Evolutionary conservation across 2,113 vertebrate species (phyloP), one percentile per base, ranked within the genome.

Genomic region (Malurus melanocephalus): DNA sequence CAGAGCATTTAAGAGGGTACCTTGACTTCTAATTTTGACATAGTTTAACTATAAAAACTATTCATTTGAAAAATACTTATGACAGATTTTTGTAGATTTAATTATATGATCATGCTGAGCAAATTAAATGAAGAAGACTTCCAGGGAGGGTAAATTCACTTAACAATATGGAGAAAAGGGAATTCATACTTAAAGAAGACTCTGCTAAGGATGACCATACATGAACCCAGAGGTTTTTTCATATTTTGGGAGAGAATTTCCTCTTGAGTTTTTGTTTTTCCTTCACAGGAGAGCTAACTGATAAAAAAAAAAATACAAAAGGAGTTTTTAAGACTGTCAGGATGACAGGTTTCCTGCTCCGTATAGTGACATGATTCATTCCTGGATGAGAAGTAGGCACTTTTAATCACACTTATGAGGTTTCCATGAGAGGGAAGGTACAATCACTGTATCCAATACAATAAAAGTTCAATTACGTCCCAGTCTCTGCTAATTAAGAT

Each of bases 81-180:
- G 73, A 88, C 27, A 91, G 52, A 72, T 80, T 79, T 83, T 93
- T 71, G 20, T 51, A 79, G 61, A 93, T 91, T 87, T 52, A 90
- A 93, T 92, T 93, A 85, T 89, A 66, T 53, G 91, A 74, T 40
- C 5, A 19, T 1, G 2, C 67, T 61, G 73, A 90, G 48, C 21
- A 95, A 95, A 93, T 91, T 77, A 87, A 93, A 88, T 87, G 53
- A 92, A 78, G 40, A 87, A 17, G 81, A 73, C 21, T 79, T 96
- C 84, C 59, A 93, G 69, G 67, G 87, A 92, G 46, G 71, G 33
- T 68, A 92, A 94, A 85, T 93, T 93, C 78, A 94, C 21, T 93
- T 90, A 94, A 90, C 38, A 85, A 30, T 56, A 66, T 67, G 53
- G 43, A 83, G 55, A 88, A 76, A 90, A 40, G 26, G 11, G 64